Conservation (phyloP, 2,888 invertebrate species). For the Zele albiditarsus region DNA sequence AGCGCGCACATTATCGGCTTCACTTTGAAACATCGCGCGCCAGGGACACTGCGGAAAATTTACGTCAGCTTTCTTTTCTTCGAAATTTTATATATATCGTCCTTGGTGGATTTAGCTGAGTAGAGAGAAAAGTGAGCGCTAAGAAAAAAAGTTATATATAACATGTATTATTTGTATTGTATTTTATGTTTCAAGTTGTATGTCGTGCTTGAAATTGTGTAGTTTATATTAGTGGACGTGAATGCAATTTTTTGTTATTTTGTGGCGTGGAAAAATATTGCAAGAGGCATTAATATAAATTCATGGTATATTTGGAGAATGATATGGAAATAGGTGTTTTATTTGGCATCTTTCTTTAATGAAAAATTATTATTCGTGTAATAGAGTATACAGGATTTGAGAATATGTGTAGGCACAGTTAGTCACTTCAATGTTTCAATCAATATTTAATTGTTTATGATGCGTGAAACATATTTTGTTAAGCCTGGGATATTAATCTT, state of each 20-base stretch:
- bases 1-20: constrained; percentile 32
- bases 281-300: too few relatives aligned
- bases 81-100: neutral
- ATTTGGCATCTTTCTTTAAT: too few relatives aligned
- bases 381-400: too few relatives aligned
- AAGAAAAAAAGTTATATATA: neutral
- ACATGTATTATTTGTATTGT: neutral
- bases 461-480: too few relatives aligned
- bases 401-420: too few relatives aligned
- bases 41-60: constrained; percentile 26
- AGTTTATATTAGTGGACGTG: neutral
- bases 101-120: neutral
- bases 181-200: neutral
- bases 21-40: constrained; percentile 33
- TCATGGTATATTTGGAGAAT: too few relatives aligned
- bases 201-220: neutral
- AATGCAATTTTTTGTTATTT: neutral
- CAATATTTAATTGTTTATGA: too few relatives aligned
- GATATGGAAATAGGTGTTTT: too few relatives aligned
- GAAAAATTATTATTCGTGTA: too few relatives aligned
- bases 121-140: neutral
- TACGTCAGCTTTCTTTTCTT: constrained; percentile 16
- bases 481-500: too few relatives aligned
- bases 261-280: too few relatives aligned
- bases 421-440: too few relatives aligned